Percentiles rank a stretch among this genome's conserved stretches.
Evolutionary conservation across 2,113 vertebrate species (phyloP).

Genomic region (Pogona vitticeps): DNA sequence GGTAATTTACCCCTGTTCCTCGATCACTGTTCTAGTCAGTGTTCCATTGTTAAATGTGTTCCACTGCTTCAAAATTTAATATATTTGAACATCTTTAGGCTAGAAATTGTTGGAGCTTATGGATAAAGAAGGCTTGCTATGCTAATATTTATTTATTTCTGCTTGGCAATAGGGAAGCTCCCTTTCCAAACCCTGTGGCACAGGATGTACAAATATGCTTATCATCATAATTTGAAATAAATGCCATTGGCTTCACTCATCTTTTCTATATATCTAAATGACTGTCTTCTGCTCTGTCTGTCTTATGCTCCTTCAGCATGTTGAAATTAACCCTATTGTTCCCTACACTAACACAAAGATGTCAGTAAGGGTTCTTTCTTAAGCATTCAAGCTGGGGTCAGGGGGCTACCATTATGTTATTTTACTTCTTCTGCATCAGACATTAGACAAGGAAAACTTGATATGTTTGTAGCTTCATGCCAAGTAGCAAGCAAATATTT

Average conservation of each 20-base stretch:
- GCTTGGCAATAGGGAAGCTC: background rate
- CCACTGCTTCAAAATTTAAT: background rate
- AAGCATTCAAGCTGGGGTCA: no score
- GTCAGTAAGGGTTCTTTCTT: background rate
- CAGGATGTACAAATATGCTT: background rate
- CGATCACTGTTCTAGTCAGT: no score
- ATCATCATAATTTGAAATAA: background rate
- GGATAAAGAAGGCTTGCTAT: background rate
- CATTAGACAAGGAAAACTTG: background rate
- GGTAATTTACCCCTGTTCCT: no score
- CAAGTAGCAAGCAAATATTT: background rate
- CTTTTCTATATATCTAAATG: background rate
- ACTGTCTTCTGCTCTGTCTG: background rate
- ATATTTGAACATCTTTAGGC: background rate
- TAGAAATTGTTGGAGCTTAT: background rate
- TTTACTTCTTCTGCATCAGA: background rate
- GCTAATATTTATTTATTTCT: background rate
- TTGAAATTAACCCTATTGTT: background rate
- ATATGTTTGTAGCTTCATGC: background rate
- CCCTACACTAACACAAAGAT: background rate
- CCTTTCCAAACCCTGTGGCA: background rate
- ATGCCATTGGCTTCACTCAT: background rate
- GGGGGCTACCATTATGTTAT: background rate
- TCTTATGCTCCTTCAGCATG: no score
- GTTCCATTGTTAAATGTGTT: background rate